phyloP scores from a whole-genome alignment of 2,113 vertebrate genomes.

The Propithecus coquereli region DNA sequence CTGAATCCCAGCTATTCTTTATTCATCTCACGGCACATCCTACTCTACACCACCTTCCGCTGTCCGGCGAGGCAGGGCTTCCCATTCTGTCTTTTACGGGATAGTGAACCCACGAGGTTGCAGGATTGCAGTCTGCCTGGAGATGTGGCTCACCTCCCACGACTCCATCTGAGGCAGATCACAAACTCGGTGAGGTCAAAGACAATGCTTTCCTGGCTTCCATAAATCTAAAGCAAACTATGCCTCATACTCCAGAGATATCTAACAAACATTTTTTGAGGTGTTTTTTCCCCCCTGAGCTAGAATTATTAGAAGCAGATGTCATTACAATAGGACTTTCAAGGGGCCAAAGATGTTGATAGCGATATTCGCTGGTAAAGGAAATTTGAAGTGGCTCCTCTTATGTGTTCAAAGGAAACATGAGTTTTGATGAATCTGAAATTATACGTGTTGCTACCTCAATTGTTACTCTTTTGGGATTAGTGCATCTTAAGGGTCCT shows the following conservation, averaged over 20 bases:
- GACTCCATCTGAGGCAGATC: background rate
- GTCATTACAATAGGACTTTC: background rate
- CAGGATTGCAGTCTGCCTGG: accelerated
- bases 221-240: background rate
- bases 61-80: background rate
- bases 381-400: background rate
- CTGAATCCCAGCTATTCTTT: background rate
- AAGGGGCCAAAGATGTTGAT: background rate
- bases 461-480: background rate
- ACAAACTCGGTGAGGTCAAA: background rate
- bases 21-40: background rate
- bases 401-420: background rate
- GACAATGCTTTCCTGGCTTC: background rate
- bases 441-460: background rate
- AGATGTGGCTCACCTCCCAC: background rate
- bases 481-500: too few relatives aligned
- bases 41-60: too few relatives aligned
- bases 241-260: too few relatives aligned
- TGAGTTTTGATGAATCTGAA: background rate
- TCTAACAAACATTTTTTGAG: background rate
- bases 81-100: background rate
- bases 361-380: background rate
- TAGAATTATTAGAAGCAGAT: background rate
- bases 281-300: too few relatives aligned
- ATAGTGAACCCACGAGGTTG: accelerated